These are phyloP conservation scores for Gymnocheta viridis DNA, from an alignment of 2,888 invertebrate genomes.

Conservation along the genomic window DNA sequence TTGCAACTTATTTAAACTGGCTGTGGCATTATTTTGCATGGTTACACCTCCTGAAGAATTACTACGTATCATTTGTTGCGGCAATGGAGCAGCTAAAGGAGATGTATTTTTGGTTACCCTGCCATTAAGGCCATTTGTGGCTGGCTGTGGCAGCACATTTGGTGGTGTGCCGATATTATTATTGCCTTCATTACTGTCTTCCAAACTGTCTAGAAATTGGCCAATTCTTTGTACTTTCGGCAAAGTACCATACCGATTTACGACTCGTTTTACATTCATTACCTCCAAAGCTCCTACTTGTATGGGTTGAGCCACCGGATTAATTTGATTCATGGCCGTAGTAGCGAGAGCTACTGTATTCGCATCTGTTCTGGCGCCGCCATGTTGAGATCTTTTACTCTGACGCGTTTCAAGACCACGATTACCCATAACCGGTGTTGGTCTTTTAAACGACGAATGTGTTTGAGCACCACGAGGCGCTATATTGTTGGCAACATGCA, in stretches of 20 bases:
- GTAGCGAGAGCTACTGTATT: constrained; percentile 66
- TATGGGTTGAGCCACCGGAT: constrained; percentile 82
- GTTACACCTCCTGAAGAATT: constrained; percentile 93
- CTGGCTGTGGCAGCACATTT: constrained; percentile 68
- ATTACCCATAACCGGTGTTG: constrained; percentile 85
- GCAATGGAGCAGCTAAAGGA: constrained; percentile 72
- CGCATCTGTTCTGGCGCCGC: constrained; percentile 57
- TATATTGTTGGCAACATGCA: constrained; percentile 77
- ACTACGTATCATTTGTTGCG: constrained; percentile 92
- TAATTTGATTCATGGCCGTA: constrained; percentile 61
- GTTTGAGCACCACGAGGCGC: constrained; percentile 80
- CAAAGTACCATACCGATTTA: constrained; percentile 97
- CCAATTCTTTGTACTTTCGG: constrained; percentile 98
- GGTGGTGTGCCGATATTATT: constrained; percentile 1
- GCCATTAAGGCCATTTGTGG: constrained; percentile 70
- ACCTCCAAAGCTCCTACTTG: constrained; percentile 97
- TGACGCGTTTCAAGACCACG: constrained; percentile 85
- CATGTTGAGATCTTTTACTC: constrained; percentile 83
- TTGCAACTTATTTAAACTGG: constrained; percentile 84
- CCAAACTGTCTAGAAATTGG: constrained; percentile 96
- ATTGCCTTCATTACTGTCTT: constrained; percentile 84
- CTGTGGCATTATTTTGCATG: constrained; percentile 85
- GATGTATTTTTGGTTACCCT: constrained; percentile 41
- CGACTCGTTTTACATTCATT: constrained; percentile 96
- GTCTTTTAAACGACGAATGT: constrained; percentile 84